phyloP scores from a whole-genome alignment of 2,888 invertebrate genomes.

The Mystacides longicornis region DNA sequence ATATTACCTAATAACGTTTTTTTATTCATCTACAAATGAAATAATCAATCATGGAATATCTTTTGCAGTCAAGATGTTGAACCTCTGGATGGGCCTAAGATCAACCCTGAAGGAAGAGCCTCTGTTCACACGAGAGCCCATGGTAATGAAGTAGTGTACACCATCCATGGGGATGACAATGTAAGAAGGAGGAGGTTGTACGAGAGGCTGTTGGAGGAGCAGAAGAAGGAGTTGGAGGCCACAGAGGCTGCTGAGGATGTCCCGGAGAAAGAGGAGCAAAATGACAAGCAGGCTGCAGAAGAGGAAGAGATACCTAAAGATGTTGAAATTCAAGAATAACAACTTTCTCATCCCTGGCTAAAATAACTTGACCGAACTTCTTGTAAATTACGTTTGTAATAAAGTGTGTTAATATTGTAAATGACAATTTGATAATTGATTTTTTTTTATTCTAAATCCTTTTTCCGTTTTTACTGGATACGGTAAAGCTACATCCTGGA shows the following conservation, averaged over 20 bases:
- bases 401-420: not conserved
- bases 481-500: too few species aligned
- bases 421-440: too few species aligned
- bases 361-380: not conserved
- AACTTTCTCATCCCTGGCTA: not conserved
- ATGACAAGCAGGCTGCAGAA: not conserved
- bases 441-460: too few species aligned
- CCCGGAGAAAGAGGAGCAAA: not conserved
- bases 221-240: not conserved
- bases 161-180: slow-evolving; percentile 35
- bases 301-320: not conserved
- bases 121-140: slow-evolving; percentile 37
- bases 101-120: slow-evolving; percentile 39
- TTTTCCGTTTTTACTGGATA: too few species aligned
- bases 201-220: slow-evolving; percentile 2
- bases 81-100: slow-evolving; percentile 39
- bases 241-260: not conserved
- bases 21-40: too few species aligned
- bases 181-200: slow-evolving; percentile 16
- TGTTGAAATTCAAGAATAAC: too few species aligned
- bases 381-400: not conserved
- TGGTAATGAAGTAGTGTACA: slow-evolving; percentile 36
- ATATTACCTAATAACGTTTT: too few species aligned
- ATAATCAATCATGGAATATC: too few species aligned
- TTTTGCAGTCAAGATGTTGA: slow-evolving; percentile 35